Evolutionary conservation across 2,888 invertebrate species (phyloP).

Genomic region (Polydrusus cervinus): DNA sequence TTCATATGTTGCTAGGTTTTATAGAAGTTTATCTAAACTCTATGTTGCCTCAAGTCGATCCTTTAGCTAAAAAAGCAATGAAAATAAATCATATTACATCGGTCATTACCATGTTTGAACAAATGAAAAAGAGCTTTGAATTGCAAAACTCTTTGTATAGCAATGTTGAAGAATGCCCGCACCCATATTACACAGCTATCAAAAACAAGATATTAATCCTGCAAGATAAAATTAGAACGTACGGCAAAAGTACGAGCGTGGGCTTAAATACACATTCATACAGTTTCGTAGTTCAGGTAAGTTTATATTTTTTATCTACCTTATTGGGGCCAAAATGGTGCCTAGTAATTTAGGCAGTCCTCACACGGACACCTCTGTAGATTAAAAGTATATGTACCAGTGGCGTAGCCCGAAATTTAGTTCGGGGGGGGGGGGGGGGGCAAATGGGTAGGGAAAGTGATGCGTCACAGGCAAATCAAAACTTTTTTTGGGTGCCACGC

Average conservation of each 20-base stretch:
- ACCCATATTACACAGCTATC: conserved; percentile 72
- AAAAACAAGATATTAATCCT: conserved; percentile 52
- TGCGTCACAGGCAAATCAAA: too few relatives aligned
- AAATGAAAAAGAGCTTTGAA: conserved; percentile 75
- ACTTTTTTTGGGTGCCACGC: too few relatives aligned
- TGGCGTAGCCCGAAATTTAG: too few relatives aligned
- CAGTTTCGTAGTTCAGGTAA: conserved; percentile 74
- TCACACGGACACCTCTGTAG: too few relatives aligned
- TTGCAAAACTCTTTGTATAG: conserved; percentile 72
- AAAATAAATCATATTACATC: conserved; percentile 82
- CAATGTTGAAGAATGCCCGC: conserved; percentile 68
- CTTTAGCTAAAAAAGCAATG: conserved; percentile 84
- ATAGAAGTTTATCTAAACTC: conserved; percentile 76
- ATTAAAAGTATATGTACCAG: too few relatives aligned
- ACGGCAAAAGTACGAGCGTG: conserved; percentile 70
- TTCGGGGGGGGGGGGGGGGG: too few relatives aligned
- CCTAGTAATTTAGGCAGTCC: too few relatives aligned
- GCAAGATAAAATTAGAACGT: conserved; percentile 70
- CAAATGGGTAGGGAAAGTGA: too few relatives aligned
- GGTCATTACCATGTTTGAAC: conserved; percentile 78
- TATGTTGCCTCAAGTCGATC: conserved; percentile 85
- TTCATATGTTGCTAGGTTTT: conserved; percentile 72
- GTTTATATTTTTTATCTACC: too few relatives aligned
- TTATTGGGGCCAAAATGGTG: too few relatives aligned
- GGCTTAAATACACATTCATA: conserved; percentile 74